Conservation (phyloP, 2,797 vertebrate genomes). For the Ctenochaetus hawaiiensis region DNA sequence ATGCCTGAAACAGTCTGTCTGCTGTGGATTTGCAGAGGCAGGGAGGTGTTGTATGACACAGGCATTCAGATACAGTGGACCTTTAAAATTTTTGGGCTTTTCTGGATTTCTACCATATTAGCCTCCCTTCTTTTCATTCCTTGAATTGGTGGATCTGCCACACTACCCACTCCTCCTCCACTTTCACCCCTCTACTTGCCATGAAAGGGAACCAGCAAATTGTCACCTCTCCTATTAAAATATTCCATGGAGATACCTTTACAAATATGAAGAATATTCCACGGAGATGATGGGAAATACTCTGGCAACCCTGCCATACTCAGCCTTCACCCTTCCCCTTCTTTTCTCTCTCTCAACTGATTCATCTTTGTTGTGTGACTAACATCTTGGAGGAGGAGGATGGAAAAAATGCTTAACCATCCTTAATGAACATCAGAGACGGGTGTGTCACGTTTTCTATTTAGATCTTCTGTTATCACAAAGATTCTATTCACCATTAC, state of each 20-base stretch:
- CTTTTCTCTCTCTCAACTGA: constrained; percentile 21
- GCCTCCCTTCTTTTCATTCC: constrained; percentile 1
- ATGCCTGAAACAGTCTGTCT: constrained; percentile 22
- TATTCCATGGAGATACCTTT: constrained; percentile 15
- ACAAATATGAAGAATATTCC: constrained; percentile 40
- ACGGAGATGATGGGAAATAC: constrained; percentile 54
- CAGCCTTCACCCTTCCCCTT: constrained; percentile 14
- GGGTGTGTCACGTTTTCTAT: constrained; percentile 57
- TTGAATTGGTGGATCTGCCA: constrained; percentile 12
- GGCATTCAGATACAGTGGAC: constrained; percentile 28
- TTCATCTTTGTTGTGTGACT: constrained; percentile 49
- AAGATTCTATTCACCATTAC: constrained; percentile 38
- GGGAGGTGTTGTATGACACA: constrained; percentile 27
- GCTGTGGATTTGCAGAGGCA: constrained; percentile 14
- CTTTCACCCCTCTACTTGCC: neutral
- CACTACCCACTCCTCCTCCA: neutral
- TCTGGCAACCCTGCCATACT: constrained; percentile 18
- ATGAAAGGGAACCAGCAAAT: constrained; percentile 31
- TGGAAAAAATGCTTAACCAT: constrained; percentile 51
- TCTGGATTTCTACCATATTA: constrained; percentile 53
- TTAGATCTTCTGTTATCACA: constrained; percentile 66
- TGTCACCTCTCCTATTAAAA: constrained; percentile 20
- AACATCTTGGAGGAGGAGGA: constrained; percentile 48
- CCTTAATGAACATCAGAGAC: constrained; percentile 65
- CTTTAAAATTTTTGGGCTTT: constrained; percentile 42